A percentile compares a stretch with the other conserved stretches of the same genome.
phyloP scores from a whole-genome alignment of 2,797 vertebrate species.

The Gallinago nigripennis region DNA sequence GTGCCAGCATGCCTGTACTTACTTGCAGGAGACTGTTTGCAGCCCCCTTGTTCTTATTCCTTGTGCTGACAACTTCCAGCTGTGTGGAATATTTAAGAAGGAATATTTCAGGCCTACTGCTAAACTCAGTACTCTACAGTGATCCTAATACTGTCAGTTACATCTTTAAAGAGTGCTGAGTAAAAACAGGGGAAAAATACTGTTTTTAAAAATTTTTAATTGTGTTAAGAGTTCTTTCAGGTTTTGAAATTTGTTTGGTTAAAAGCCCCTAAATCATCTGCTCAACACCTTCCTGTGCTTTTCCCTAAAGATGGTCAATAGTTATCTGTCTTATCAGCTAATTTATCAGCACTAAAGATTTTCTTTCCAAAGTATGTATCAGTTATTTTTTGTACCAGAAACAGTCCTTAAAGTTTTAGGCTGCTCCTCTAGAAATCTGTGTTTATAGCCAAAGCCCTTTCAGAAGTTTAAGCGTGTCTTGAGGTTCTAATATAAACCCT shows the following conservation, averaged over 20 bases:
- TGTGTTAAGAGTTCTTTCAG: neutral
- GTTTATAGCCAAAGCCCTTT: neutral
- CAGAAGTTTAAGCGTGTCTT: neutral
- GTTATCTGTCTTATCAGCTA: neutral
- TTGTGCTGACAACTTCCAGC: conserved; percentile 34
- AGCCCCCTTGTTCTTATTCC: neutral
- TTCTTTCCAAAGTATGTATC: neutral
- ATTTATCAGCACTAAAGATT: neutral
- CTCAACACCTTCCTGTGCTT: neutral
- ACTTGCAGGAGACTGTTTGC: neutral
- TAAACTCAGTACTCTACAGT: neutral
- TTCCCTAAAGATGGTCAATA: neutral
- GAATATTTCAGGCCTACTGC: neutral
- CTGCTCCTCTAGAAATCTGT: neutral
- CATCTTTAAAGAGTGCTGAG: neutral
- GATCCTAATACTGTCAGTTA: neutral
- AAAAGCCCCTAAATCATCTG: neutral
- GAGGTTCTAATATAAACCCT: neutral
- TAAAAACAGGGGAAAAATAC: neutral
- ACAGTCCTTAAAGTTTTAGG: neutral
- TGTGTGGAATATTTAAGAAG: conserved; percentile 5
- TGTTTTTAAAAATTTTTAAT: neutral
- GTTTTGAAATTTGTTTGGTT: neutral
- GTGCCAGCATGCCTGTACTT: neutral
- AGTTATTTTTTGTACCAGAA: neutral